A percentile compares a stretch with the other conserved stretches of the same genome.
phyloP scores from a whole-genome alignment of 2,797 vertebrate species.

The Sebastes dallii region DNA sequence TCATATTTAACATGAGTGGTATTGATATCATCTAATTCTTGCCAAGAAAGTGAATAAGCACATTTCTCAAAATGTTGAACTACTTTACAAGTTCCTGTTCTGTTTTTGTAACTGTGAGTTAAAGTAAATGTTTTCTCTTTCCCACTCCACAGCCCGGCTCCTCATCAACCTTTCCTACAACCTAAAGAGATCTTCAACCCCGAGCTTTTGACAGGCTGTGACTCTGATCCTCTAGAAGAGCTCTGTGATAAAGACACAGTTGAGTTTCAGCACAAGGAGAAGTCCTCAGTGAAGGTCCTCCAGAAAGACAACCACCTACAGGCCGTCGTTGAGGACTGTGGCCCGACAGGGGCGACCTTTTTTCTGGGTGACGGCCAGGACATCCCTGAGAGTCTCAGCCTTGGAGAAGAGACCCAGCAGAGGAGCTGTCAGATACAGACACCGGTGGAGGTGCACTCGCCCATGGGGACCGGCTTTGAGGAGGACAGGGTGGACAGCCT shows the following conservation, averaged over 20 bases:
- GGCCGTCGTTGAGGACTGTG: constrained; percentile 42
- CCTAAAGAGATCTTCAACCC: not conserved
- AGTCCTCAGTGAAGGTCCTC: constrained; percentile 29
- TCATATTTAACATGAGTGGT: not conserved
- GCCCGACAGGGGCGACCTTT: constrained; percentile 22
- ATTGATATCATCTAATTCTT: not conserved
- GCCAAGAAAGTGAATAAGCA: not conserved
- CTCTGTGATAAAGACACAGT: not conserved
- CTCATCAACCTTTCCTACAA: constrained; percentile 67
- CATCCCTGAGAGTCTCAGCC: not conserved
- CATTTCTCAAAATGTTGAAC: not conserved
- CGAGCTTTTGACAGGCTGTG: not conserved
- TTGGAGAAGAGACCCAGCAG: not conserved
- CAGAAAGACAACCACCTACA: constrained; percentile 56
- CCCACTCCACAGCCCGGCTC: constrained; percentile 69
- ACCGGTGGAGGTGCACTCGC: constrained; percentile 65
- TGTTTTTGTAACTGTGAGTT: not conserved
- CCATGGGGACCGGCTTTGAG: constrained; percentile 23
- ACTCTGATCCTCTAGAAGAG: constrained; percentile 21
- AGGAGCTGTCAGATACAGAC: constrained; percentile 54
- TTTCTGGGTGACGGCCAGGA: constrained; percentile 53
- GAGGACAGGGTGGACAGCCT: not conserved
- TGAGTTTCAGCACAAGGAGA: constrained; percentile 6
- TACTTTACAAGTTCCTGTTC: not conserved
- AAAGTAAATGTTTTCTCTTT: not conserved